These are phyloP conservation scores for Tanytarsus gracilentus DNA, from an alignment of 2,888 invertebrate genomes.

Conservation along the genomic window DNA sequence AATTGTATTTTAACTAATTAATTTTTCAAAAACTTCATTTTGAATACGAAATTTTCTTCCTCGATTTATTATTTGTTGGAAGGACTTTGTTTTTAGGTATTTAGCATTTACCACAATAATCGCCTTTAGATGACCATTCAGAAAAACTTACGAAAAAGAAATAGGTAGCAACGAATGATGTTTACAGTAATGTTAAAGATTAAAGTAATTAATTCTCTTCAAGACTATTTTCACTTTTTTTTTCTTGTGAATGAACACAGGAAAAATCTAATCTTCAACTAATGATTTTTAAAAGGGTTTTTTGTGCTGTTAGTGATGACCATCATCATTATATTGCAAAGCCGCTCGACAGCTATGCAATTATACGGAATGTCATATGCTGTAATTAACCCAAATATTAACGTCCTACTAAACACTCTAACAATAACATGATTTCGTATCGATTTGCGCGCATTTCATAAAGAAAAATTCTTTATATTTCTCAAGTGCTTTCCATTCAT, in stretches of 20 bases:
- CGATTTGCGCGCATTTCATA: background rate
- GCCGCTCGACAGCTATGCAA: too few relatives aligned
- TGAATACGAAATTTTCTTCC: too few relatives aligned
- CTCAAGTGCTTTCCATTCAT: background rate
- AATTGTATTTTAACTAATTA: too few relatives aligned
- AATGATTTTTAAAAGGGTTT: conserved; percentile 29
- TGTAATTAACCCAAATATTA: too few relatives aligned
- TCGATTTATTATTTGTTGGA: too few relatives aligned
- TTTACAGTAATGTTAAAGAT: conserved; percentile 21
- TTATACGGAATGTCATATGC: too few relatives aligned
- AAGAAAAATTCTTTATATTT: background rate
- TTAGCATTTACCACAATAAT: too few relatives aligned
- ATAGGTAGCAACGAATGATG: conserved; percentile 4
- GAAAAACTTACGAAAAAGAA: background rate
- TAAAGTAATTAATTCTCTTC: conserved; percentile 24
- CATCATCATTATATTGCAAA: too few relatives aligned
- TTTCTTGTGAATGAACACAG: background rate
- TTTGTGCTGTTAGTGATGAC: background rate
- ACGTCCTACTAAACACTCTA: too few relatives aligned
- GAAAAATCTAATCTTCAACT: conserved; percentile 14
- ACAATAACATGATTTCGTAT: too few relatives aligned
- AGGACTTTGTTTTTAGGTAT: too few relatives aligned
- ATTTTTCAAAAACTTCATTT: too few relatives aligned
- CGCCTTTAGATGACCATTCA: background rate
- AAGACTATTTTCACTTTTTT: background rate